phyloP scores from a whole-genome alignment of 1,140 invertebrate genomes.

The Caenorhabditis inopinata region DNA sequence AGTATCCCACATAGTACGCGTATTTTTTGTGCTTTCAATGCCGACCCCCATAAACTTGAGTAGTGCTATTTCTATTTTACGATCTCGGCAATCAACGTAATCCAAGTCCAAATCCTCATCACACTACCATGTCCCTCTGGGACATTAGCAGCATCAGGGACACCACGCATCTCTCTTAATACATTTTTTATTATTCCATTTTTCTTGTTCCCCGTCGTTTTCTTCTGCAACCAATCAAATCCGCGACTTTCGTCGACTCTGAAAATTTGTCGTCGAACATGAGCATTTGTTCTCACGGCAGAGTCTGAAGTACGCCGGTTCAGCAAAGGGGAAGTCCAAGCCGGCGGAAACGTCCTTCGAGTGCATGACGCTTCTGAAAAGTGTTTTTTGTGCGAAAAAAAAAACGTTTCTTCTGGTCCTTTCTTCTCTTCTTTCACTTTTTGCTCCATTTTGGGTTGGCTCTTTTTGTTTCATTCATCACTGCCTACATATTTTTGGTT shows the following conservation, averaged over 20 bases:
- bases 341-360: conserved; percentile 11
- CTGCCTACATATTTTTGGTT: conserved; percentile 22
- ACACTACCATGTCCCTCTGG: background rate
- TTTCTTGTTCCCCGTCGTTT: background rate
- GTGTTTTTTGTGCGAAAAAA: conserved; percentile 27
- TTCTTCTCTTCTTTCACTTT: background rate
- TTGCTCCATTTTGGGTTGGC: conserved; percentile 17
- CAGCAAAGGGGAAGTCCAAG: background rate
- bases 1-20: conserved; percentile 17
- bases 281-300: background rate
- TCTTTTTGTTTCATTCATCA: conserved; percentile 28
- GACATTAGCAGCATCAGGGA: background rate
- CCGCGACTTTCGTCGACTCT: background rate
- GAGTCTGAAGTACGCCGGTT: background rate
- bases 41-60: background rate
- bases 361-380: conserved; percentile 22
- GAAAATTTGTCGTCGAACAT: conserved; percentile 11
- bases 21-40: conserved; percentile 9
- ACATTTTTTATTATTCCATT: background rate
- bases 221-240: background rate
- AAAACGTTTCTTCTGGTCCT: conserved; percentile 13
- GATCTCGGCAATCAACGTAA: conserved; percentile 21
- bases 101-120: background rate
- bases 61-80: background rate
- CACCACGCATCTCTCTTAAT: background rate